Evolutionary conservation across 23 tunicate genomes (phyloP), one percentile per base, ranked within the genome.

Genomic region (Halocynthia aurantium): DNA sequence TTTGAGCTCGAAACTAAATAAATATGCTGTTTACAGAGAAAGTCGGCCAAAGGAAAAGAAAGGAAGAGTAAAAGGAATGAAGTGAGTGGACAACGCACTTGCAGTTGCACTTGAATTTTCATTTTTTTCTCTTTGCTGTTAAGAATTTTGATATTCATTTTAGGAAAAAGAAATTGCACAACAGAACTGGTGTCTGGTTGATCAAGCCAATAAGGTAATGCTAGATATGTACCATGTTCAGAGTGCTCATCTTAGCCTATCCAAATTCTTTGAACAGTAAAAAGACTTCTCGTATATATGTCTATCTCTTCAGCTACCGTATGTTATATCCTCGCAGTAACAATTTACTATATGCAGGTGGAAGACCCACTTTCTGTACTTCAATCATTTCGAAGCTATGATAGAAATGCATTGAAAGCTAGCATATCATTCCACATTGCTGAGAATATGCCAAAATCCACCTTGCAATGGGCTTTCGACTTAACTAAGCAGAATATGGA

Each of bases 401-500:
- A 21, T 8, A 80, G 62, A 44, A 84, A 90, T 64, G 86, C 76
- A 6, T 64, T 84, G 50, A 62, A 81, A 22, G 10, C 84, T 52
- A 61, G 13, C 15, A 52, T 90, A 52, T 8, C 21, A n/a, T 90
- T 89, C 68, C 11, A 11, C 10, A 90, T 56, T 22, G 51, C 62
- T 10, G 52, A 74, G 8, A 72, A 81, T 50, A 13, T 90, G 67
- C 57, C 55, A 10, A 69, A 85, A 22, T 77, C 70, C 5, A 52
- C 17, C 5, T 61, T 84, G 56, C 55, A 84, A 8, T 90, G 96
- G 96, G 80, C 76, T 7, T 84, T 90, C 55, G 82, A 84, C 19
- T 77, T 90, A 6, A 90, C 96, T 50, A 84, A 80, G 51, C 8
- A 31, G 6, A 84, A 90, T 83, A 90, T 90, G 96, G 70, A 80